Conservation (phyloP, 2,113 vertebrate genomes). For the Rhineura floridana region DNA sequence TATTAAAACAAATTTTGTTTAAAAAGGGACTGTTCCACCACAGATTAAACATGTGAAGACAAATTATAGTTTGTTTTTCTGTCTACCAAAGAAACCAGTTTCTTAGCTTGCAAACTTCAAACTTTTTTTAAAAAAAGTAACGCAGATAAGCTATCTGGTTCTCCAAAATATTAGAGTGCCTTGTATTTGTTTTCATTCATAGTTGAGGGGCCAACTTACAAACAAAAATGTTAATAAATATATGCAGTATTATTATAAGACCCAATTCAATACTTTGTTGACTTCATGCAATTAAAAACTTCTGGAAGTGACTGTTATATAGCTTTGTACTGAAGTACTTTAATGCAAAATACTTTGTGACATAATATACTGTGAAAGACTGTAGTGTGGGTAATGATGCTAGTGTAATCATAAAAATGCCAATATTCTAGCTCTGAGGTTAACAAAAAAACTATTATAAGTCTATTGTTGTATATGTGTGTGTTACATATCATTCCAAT, state of each 20-base stretch:
- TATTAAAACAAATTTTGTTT: background rate
- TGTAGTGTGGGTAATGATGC: conserved; percentile 56
- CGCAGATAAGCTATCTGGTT: background rate
- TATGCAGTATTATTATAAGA: background rate
- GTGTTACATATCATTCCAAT: conserved; percentile 27
- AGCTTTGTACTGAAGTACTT: conserved; percentile 60
- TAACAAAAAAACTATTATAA: conserved; percentile 38
- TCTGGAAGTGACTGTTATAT: conserved; percentile 56
- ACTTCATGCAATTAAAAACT: conserved; percentile 29
- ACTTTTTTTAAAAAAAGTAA: background rate
- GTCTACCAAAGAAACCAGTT: background rate
- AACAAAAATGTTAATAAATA: conserved; percentile 25
- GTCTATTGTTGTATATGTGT: conserved; percentile 19
- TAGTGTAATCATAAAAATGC: conserved; percentile 58
- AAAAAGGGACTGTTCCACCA: background rate
- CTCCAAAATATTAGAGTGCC: background rate
- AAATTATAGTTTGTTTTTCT: background rate
- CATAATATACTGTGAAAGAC: conserved; percentile 53
- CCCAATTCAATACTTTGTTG: conserved; percentile 24
- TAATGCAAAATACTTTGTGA: conserved; percentile 67
- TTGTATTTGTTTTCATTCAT: background rate
- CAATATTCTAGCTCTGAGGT: conserved; percentile 51
- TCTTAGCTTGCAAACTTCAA: background rate
- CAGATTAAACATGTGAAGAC: background rate
- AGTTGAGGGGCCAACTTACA: background rate